Percentiles rank a stretch among this genome's conserved stretches.
Evolutionary conservation across 1,140 invertebrate genomes (phyloP).

Genomic region (Philotrypesis tridentata): DNA sequence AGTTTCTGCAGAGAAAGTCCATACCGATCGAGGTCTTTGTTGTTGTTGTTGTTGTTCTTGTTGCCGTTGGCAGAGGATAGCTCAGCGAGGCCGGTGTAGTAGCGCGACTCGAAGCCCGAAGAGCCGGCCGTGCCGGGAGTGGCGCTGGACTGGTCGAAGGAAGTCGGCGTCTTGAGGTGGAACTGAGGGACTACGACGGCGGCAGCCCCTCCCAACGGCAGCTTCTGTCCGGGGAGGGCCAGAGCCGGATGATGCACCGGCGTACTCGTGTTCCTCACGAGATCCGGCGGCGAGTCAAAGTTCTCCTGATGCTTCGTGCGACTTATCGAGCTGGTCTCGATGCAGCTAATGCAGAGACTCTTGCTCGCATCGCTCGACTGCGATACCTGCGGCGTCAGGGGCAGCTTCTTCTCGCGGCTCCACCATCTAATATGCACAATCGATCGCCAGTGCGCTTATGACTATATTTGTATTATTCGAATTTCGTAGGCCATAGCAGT

Average conservation of each 20-base stretch:
- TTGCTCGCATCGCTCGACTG: neutral
- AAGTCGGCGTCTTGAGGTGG: conserved; percentile 33
- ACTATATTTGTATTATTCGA: no score
- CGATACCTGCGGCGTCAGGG: neutral
- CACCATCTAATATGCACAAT: conserved; percentile 10
- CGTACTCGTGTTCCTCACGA: conserved; percentile 54
- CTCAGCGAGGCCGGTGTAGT: conserved; percentile 16
- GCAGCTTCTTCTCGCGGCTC: conserved; percentile 12
- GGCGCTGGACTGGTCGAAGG: neutral
- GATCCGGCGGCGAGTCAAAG: conserved; percentile 41
- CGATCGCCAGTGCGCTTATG: neutral
- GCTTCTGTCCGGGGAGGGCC: neutral
- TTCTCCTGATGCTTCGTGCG: conserved; percentile 13
- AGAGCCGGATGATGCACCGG: conserved; percentile 45
- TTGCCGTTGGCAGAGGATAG: neutral
- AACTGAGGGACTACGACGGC: conserved; percentile 5
- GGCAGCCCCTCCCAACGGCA: neutral
- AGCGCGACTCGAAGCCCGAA: conserved; percentile 27
- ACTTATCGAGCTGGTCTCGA: conserved; percentile 6
- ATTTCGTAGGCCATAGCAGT: no score
- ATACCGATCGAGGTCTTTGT: neutral
- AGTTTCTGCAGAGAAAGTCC: neutral
- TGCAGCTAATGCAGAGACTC: neutral
- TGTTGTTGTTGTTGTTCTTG: neutral
- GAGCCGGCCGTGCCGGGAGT: neutral